phyloP scores from a whole-genome alignment of 2,113 vertebrate genomes.

The Leucosticte australis region DNA sequence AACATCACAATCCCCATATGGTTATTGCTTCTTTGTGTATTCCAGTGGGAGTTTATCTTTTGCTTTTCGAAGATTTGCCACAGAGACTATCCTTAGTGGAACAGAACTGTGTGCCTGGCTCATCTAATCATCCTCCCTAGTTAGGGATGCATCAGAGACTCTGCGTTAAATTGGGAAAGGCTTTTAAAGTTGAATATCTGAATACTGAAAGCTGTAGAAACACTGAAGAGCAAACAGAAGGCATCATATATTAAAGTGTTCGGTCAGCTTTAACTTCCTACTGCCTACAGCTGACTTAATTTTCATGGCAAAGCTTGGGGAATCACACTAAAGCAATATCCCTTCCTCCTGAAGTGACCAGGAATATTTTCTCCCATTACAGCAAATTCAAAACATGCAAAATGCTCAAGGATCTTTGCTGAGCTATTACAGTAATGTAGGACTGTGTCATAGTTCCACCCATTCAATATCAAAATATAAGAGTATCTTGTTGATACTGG shows the following conservation, averaged over 20 bases:
- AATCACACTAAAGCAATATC: neutral
- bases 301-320: neutral
- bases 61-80: slow-evolving; percentile 52
- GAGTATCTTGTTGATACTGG: neutral
- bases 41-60: slow-evolving; percentile 31
- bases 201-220: slow-evolving; percentile 26
- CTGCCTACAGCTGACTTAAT: neutral
- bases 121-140: slow-evolving; percentile 44
- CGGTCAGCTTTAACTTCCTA: neutral
- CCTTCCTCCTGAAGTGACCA: neutral
- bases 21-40: slow-evolving; percentile 42
- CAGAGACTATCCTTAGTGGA: neutral
- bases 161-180: slow-evolving; percentile 18
- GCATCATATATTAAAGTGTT: neutral
- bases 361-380: neutral
- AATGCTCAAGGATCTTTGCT: neutral
- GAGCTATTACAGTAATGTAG: neutral
- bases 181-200: slow-evolving; percentile 50
- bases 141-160: slow-evolving; percentile 33
- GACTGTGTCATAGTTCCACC: neutral
- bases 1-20: slow-evolving; percentile 55
- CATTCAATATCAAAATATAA: neutral
- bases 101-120: neutral
- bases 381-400: neutral
- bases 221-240: neutral